These are phyloP conservation scores for Andrena cerasifolii DNA, from an alignment of 1,140 invertebrate genomes.

Conservation along the genomic window DNA sequence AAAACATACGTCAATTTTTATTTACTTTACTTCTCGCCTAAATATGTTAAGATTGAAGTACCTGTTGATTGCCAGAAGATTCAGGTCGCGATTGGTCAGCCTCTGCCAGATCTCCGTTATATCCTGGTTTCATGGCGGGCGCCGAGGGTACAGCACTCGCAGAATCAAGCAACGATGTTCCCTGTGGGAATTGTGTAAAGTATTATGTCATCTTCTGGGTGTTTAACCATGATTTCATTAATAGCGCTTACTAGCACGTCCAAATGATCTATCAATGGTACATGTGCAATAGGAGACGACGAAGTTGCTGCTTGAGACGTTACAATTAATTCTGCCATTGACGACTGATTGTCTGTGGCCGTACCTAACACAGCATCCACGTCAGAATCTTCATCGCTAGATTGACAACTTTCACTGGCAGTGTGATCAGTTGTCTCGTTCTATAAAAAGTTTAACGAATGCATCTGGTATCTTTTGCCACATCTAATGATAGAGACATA, in stretches of 20 bases:
- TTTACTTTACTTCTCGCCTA: neutral
- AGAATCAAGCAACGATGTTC: slow-evolving; percentile 46
- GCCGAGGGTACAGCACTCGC: slow-evolving; percentile 39
- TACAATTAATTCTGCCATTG: slow-evolving; percentile 61
- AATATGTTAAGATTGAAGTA: slow-evolving; percentile 30
- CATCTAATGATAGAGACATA: slow-evolving; percentile 13
- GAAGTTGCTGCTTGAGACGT: slow-evolving; percentile 58
- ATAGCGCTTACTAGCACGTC: slow-evolving; percentile 64
- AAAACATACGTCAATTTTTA: neutral
- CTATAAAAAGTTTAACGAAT: slow-evolving; percentile 48
- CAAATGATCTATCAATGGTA: slow-evolving; percentile 63
- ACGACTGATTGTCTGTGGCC: slow-evolving; percentile 62
- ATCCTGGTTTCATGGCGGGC: slow-evolving; percentile 62
- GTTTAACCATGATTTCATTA: neutral
- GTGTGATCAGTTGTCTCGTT: slow-evolving; percentile 73
- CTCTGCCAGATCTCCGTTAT: slow-evolving; percentile 82
- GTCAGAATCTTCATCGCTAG: slow-evolving; percentile 78
- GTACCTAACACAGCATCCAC: slow-evolving; percentile 59
- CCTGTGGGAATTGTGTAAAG: slow-evolving; percentile 32
- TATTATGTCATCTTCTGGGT: neutral
- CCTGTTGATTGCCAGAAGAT: slow-evolving; percentile 71
- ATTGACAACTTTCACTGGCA: slow-evolving; percentile 74
- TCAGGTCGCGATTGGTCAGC: slow-evolving; percentile 81
- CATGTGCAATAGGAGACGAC: slow-evolving; percentile 58
- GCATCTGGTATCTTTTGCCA: neutral